Evolutionary conservation across 2,888 invertebrate genomes (phyloP).

Genomic region (Acleris sparsana): DNA sequence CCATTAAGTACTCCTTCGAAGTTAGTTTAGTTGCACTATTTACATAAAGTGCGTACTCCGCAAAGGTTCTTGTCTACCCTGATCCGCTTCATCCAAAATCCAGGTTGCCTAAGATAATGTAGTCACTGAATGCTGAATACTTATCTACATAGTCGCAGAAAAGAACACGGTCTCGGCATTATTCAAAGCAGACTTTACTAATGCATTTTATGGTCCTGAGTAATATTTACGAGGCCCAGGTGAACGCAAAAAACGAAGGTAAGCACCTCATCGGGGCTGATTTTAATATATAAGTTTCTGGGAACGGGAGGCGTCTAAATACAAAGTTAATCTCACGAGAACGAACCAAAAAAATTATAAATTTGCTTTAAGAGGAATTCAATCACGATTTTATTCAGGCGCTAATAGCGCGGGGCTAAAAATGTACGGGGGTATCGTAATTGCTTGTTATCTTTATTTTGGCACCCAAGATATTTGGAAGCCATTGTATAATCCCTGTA

Average conservation of each 20-base stretch:
- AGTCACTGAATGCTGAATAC: constrained; percentile 1
- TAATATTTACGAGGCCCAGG: constrained; percentile 77
- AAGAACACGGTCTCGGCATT: constrained; percentile 61
- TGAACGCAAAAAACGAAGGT: constrained; percentile 64
- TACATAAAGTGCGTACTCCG: no score
- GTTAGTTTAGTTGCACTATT: no score
- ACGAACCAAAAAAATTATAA: not conserved
- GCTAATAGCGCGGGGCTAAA: constrained; percentile 20
- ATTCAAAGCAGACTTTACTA: constrained; percentile 76
- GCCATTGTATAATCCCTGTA: constrained; percentile 78
- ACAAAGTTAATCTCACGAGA: constrained; percentile 17
- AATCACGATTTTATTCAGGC: constrained; percentile 13
- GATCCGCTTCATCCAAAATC: not conserved
- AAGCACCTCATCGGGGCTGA: constrained; percentile 63
- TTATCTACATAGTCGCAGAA: constrained; percentile 42
- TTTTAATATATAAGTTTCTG: constrained; percentile 58
- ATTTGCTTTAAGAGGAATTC: not conserved
- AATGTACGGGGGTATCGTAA: constrained; percentile 53
- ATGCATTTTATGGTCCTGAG: constrained; percentile 76
- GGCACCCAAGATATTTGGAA: constrained; percentile 74
- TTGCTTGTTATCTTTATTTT: constrained; percentile 80
- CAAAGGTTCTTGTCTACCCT: no score
- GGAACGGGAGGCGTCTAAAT: constrained; percentile 12
- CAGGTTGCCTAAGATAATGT: constrained; percentile 8
- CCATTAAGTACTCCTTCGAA: no score